A percentile compares a stretch with the other conserved stretches of the same genome.
phyloP scores from a whole-genome alignment of 2,888 invertebrate species.

The Drosophila subsilvestris region DNA sequence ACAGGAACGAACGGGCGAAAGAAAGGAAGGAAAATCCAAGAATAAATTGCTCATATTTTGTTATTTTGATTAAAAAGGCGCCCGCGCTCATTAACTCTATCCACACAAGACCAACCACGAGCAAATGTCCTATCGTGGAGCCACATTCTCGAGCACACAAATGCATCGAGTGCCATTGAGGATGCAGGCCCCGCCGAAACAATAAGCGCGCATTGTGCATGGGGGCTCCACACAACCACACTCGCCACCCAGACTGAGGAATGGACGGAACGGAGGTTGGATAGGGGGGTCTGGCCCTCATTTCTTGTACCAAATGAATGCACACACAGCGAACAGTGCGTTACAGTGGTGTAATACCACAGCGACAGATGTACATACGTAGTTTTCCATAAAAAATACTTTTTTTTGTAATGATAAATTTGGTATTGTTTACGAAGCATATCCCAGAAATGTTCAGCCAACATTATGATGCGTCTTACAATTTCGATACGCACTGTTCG shows the following conservation, averaged over 20 bases:
- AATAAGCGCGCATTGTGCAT: slow-evolving; percentile 73
- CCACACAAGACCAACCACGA: slow-evolving; percentile 17
- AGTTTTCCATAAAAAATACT: not conserved
- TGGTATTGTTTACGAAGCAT: not conserved
- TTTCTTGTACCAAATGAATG: slow-evolving; percentile 24
- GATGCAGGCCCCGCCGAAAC: slow-evolving; percentile 54
- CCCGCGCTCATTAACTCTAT: slow-evolving; percentile 50
- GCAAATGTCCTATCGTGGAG: slow-evolving; percentile 40
- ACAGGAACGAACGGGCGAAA: slow-evolving; percentile 10
- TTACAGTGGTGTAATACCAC: not conserved
- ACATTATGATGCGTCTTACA: not conserved
- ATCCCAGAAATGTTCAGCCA: too few relatives aligned
- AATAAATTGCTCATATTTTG: slow-evolving; percentile 77
- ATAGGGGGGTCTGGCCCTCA: slow-evolving; percentile 39
- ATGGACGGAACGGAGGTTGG: too few relatives aligned
- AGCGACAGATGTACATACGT: not conserved
- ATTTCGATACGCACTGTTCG: slow-evolving; percentile 27
- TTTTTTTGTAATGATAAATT: not conserved
- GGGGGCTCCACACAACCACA: slow-evolving; percentile 13
- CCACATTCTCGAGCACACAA: slow-evolving; percentile 44
- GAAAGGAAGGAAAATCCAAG: slow-evolving; percentile 26
- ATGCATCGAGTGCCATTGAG: slow-evolving; percentile 56
- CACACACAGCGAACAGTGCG: slow-evolving; percentile 34
- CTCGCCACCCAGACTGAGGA: slow-evolving; percentile 22
- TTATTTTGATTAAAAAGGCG: slow-evolving; percentile 70